Conservation (phyloP, 2,888 invertebrate species). For the Phoenoteleia sp. region DNA sequence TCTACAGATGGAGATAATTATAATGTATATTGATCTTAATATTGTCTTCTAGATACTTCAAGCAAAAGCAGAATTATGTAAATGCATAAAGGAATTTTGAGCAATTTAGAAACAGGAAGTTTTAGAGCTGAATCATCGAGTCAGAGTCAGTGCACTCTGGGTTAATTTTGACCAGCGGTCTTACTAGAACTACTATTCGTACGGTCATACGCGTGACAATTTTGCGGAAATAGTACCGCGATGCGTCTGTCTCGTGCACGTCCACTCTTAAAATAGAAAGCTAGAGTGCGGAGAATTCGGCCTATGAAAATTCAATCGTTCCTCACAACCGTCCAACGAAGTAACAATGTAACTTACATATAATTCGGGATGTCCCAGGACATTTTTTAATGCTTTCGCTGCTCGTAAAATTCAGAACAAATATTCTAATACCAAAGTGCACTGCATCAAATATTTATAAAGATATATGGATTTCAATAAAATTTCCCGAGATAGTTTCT, state of each 20-base stretch:
- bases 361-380: slow-evolving; percentile 34
- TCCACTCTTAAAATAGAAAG: slow-evolving; percentile 62
- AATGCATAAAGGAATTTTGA: slow-evolving; percentile 28
- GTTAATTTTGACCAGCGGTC: slow-evolving; percentile 60
- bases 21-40: too few species aligned
- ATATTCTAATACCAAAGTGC: slow-evolving; percentile 11
- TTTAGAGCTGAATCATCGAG: slow-evolving; percentile 53
- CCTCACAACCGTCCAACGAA: slow-evolving; percentile 18
- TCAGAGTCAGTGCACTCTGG: slow-evolving; percentile 63
- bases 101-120: slow-evolving; percentile 49
- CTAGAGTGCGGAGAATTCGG: slow-evolving; percentile 34
- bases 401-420: slow-evolving; percentile 23
- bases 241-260: slow-evolving; percentile 70
- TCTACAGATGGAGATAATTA: too few species aligned
- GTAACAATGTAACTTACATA: slow-evolving; percentile 32
- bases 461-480: background rate
- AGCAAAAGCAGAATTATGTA: slow-evolving; percentile 23
- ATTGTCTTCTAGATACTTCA: too few species aligned
- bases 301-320: slow-evolving; percentile 47
- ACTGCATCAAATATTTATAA: background rate
- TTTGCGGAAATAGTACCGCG: slow-evolving; percentile 67
- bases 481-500: background rate
- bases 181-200: slow-evolving; percentile 45
- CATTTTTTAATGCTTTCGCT: slow-evolving; percentile 26
- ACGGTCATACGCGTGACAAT: slow-evolving; percentile 70